A percentile compares a stretch with the other conserved stretches of the same genome.
Conservation (phyloP, 2,888 invertebrate genomes). For the Melanotus villosus region DNA sequence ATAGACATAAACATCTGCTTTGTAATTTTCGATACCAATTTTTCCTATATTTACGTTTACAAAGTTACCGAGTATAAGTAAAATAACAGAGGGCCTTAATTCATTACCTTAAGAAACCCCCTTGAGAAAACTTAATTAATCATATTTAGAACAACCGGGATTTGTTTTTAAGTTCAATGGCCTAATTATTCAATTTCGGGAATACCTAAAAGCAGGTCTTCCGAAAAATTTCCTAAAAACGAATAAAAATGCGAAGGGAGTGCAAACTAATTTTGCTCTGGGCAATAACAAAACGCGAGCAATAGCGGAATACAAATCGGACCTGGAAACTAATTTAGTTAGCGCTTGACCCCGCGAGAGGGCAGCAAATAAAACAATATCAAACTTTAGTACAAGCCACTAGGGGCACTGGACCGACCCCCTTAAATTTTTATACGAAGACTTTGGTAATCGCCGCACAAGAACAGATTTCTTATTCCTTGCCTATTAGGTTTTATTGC, state of each 20-base stretch:
- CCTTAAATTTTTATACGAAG: conserved; percentile 60
- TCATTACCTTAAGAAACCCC: not conserved
- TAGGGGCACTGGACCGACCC: conserved; percentile 56
- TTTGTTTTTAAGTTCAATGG: no score
- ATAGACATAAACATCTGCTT: not conserved
- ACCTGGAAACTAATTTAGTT: conserved; percentile 67
- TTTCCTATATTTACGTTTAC: not conserved
- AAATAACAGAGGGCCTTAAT: not conserved
- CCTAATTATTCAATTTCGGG: no score
- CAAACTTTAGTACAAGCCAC: conserved; percentile 67
- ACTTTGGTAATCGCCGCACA: conserved; percentile 45
- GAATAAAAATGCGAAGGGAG: conserved; percentile 35
- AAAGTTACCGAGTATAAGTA: not conserved
- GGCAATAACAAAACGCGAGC: conserved; percentile 64
- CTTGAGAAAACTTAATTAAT: not conserved
- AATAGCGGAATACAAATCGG: conserved; percentile 68
- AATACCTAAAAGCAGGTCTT: no score
- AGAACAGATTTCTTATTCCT: conserved; percentile 43
- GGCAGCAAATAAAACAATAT: conserved; percentile 69
- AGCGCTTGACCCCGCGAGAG: conserved; percentile 66
- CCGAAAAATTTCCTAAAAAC: no score
- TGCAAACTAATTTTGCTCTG: conserved; percentile 61
- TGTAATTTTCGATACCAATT: not conserved
- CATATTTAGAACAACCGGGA: no score
- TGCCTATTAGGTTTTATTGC: conserved; percentile 35